These are phyloP conservation scores for Cataglyphis altisquamis DNA, from an alignment of 2,888 invertebrate species.

Conservation along the genomic window DNA sequence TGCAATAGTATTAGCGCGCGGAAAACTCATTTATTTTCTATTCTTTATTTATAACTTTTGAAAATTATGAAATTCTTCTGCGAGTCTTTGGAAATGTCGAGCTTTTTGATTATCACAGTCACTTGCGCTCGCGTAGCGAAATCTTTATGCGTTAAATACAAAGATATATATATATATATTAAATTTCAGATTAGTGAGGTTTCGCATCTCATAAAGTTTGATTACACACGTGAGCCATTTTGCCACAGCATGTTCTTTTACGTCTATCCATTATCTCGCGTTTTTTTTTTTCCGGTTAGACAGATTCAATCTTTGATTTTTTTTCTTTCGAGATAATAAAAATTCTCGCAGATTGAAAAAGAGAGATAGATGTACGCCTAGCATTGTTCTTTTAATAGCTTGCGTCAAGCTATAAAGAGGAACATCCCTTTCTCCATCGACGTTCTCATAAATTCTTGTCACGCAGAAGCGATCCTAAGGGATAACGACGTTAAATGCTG, in stretches of 20 bases:
- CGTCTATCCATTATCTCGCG: neutral
- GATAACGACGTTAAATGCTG: constrained; percentile 47
- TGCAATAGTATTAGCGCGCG: neutral
- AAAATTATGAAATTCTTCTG: constrained; percentile 1
- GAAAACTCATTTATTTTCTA: neutral
- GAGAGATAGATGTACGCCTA: neutral
- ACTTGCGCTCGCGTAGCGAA: neutral
- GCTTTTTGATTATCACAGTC: neutral
- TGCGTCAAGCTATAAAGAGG: neutral
- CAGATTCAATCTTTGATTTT: neutral
- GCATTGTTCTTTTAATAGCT: constrained; percentile 32
- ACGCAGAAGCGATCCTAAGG: constrained; percentile 35
- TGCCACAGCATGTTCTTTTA: neutral
- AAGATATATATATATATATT: neutral
- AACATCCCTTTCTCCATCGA: constrained; percentile 14
- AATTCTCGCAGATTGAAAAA: constrained; percentile 21
- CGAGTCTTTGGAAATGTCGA: constrained; percentile 7
- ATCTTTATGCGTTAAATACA: constrained; percentile 28
- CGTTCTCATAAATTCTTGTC: constrained; percentile 47
- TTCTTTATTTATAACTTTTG: neutral
- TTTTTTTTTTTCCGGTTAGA: neutral
- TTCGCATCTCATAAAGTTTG: constrained; percentile 5
- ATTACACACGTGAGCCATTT: neutral
- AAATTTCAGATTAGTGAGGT: constrained; percentile 28
- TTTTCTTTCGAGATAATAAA: neutral